Evolutionary conservation across 2,797 vertebrate genomes (phyloP), one percentile per base, ranked within the genome.

Genomic region (Cryptoprocta ferox): DNA sequence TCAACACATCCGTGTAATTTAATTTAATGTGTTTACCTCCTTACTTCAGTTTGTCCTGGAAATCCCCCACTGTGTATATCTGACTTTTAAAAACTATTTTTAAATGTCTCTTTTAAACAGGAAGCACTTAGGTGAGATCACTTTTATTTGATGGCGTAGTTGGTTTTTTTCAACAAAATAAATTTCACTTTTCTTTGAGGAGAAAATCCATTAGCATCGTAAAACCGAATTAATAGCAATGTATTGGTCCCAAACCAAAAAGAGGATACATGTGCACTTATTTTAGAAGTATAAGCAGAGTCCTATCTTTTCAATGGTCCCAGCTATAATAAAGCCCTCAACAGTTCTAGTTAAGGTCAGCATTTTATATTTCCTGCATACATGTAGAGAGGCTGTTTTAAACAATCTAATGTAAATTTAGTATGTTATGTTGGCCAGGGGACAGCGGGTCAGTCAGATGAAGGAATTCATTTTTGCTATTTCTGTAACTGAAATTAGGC

Each of bases 101-200:
- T n/a, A 94, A 94, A 70, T 73, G 37, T 2, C 30, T 61, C 45
- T 95, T 94, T 81, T n/a, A 92, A 61, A 71, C 32, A 78, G 30
- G 32, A 96, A 79, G 9, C 15, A 84, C 10, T 83, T 76, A 79
- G 7, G 6, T 83, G 15, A 88, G 42, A 2, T 84, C 63, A 85
- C 61, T 96, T 93, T 94, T 82, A 80, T 21, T 80, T 91, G 32
- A 45, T 88, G 3, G 10, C 3, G 63, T 45, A 65, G 39, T 13
- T 92, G 39, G 30, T n/a, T 61, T 71, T 71, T 73, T 95, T 95
- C 48, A 86, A 84, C 13, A 92, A 95, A 96, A 73, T 86, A 76
- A 85, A 70, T 45, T 94, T 78, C 6, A 35, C 12, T 87, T 86
- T 91, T 93, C 26, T 91, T 63, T 73, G 6, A 79, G 89, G 14